Evolutionary conservation across 2,797 vertebrate species (phyloP).

Genomic region (Argya squamiceps): DNA sequence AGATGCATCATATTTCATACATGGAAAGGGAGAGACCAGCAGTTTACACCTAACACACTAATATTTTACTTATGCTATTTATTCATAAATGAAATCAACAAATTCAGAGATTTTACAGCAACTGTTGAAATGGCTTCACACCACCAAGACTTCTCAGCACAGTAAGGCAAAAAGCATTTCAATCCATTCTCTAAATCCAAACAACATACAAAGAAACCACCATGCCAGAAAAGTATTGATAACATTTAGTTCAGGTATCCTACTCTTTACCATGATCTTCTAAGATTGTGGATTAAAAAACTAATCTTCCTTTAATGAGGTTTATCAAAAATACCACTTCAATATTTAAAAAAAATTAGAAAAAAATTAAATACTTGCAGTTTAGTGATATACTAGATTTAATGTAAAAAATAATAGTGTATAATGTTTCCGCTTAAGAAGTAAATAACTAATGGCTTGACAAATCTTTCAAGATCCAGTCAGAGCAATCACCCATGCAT

Average conservation of each 20-base stretch:
- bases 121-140: not conserved
- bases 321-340: not conserved
- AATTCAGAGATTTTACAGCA: constrained; percentile 4
- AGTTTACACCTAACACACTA: not conserved
- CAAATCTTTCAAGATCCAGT: not conserved
- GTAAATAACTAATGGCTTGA: not conserved
- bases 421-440: not conserved
- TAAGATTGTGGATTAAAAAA: not conserved
- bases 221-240: not conserved
- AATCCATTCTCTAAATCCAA: not conserved
- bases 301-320: not conserved
- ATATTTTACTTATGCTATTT: not conserved
- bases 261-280: not conserved
- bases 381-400: not conserved
- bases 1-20: not conserved
- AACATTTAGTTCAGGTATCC: not conserved
- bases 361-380: not conserved
- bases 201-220: not conserved
- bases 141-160: not conserved
- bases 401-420: not conserved
- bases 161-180: not conserved
- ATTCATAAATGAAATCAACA: constrained; percentile 19
- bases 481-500: not conserved
- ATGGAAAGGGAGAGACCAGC: not conserved
- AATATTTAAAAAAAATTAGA: not conserved